Evolutionary conservation across 2,113 vertebrate genomes (phyloP).

Genomic region (Gavialis gangeticus): DNA sequence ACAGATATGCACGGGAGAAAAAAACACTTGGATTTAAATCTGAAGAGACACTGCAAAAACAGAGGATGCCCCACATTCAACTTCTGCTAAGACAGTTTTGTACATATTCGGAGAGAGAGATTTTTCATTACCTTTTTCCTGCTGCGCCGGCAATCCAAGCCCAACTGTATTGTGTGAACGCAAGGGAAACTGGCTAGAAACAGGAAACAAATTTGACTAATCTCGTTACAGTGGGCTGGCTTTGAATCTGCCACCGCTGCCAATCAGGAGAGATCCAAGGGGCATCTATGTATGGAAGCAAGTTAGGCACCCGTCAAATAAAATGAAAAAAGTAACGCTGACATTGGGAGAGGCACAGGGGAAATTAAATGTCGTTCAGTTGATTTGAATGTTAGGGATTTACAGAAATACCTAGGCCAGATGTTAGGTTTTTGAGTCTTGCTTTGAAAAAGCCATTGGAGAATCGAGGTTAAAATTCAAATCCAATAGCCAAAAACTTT

Average conservation of each 20-base stretch:
- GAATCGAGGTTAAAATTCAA: not conserved
- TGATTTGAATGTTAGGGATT: not conserved
- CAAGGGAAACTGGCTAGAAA: not conserved
- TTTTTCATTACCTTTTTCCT: not conserved
- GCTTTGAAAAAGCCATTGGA: not conserved
- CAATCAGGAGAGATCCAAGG: not conserved
- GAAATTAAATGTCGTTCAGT: not conserved
- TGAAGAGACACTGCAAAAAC: not conserved
- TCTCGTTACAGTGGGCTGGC: not conserved
- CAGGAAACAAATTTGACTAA: not conserved
- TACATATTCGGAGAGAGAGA: not conserved
- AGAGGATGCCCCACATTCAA: slow-evolving; percentile 10
- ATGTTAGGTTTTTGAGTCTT: not conserved
- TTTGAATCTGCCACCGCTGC: not conserved
- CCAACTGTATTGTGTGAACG: not conserved
- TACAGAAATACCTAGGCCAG: not conserved
- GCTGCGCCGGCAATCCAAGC: not conserved
- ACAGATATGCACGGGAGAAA: not conserved
- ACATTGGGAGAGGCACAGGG: not conserved
- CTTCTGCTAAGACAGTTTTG: not conserved
- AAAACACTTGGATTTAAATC: slow-evolving; percentile 5
- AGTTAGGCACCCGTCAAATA: not conserved
- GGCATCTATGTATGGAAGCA: not conserved
- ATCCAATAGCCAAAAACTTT: not conserved
- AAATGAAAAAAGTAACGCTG: not conserved